These are phyloP conservation scores for Muscicapa striata DNA, from an alignment of 2,797 vertebrate genomes.

Conservation along the genomic window DNA sequence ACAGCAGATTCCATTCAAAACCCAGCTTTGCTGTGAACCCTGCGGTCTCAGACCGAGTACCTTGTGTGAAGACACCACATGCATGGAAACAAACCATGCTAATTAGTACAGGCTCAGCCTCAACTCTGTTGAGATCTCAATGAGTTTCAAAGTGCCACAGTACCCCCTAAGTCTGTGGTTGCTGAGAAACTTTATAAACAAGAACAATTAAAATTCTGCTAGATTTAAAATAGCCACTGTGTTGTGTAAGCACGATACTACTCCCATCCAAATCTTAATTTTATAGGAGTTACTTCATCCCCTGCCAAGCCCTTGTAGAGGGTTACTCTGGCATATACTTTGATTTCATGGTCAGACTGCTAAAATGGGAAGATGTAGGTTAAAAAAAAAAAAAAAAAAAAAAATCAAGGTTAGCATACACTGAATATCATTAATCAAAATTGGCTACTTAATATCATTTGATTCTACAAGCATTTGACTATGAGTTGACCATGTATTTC, in stretches of 20 bases:
- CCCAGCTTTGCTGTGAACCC: neutral
- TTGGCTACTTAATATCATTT: neutral
- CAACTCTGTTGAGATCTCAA: neutral
- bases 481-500: neutral
- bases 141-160: neutral
- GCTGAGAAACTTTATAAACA: neutral
- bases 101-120: neutral
- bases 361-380: accelerated
- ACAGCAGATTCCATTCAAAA: neutral
- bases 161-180: neutral
- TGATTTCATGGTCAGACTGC: neutral
- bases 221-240: neutral
- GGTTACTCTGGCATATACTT: neutral
- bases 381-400: neutral
- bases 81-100: neutral
- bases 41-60: neutral
- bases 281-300: neutral
- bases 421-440: neutral
- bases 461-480: neutral
- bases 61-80: neutral
- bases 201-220: neutral
- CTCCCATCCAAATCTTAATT: neutral
- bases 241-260: neutral
- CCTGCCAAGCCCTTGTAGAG: neutral
- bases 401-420: neutral